A percentile compares a stretch with the other conserved stretches of the same genome.
Conservation (phyloP, 1,140 invertebrate genomes). For the Muscidifurax raptorellus region DNA sequence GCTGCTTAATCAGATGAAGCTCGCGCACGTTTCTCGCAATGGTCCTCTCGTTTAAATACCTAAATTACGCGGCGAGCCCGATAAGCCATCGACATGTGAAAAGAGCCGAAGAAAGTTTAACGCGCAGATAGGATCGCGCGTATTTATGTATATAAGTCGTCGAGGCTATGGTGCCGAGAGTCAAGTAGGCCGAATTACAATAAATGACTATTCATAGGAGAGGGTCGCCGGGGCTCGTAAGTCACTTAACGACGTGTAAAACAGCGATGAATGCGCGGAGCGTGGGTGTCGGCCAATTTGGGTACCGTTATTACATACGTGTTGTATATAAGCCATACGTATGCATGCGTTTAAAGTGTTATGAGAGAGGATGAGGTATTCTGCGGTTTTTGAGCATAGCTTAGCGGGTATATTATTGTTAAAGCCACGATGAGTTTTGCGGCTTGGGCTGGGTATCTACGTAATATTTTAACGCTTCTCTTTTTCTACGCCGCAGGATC, state of each 20-base stretch:
- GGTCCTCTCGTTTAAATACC: not conserved
- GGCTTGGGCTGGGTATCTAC: not conserved
- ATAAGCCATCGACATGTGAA: conserved; percentile 44
- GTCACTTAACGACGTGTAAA: conserved; percentile 48
- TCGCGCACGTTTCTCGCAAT: not conserved
- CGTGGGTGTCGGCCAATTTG: conserved; percentile 46
- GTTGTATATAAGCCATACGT: not conserved
- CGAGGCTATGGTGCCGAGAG: not conserved
- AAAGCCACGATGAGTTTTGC: not conserved
- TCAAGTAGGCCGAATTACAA: conserved; percentile 50
- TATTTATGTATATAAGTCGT: not conserved
- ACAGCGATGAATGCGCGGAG: conserved; percentile 27
- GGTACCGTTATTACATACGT: conserved; percentile 29
- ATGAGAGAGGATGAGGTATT: not conserved
- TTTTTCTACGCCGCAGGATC: not conserved
- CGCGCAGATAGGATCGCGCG: not conserved
- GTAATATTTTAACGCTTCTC: no score
- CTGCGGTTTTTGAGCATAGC: not conserved
- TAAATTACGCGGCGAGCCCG: conserved; percentile 12
- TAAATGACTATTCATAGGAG: conserved; percentile 51
- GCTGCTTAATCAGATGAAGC: not conserved
- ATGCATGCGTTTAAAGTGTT: not conserved
- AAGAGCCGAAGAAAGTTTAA: conserved; percentile 31
- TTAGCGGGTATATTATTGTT: not conserved
- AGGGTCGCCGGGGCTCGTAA: conserved; percentile 3